phyloP scores from a whole-genome alignment of 2,888 invertebrate genomes.

The Phyllotreta cruciferae region DNA sequence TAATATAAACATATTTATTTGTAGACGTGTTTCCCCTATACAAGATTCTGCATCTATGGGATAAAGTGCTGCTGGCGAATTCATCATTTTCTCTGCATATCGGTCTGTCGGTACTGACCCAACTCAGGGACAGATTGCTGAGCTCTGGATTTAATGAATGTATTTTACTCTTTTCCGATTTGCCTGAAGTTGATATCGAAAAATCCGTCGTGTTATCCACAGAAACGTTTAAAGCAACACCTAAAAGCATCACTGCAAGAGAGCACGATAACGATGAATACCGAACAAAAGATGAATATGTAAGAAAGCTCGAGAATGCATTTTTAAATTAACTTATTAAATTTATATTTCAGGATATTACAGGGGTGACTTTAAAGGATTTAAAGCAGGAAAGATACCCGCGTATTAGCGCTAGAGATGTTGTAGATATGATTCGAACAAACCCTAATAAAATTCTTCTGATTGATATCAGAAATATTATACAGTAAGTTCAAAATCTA shows the following conservation, averaged over 20 bases:
- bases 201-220: conserved; percentile 89
- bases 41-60: conserved; percentile 98
- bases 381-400: conserved; percentile 80
- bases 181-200: conserved; percentile 97
- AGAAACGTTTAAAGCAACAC: conserved; percentile 83
- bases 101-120: conserved; percentile 90
- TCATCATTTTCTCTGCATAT: conserved; percentile 93
- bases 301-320: conserved; percentile 32
- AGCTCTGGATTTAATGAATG: conserved; percentile 97
- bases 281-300: conserved; percentile 45
- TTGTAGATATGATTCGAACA: conserved; percentile 75
- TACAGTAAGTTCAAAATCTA: conserved; percentile 62
- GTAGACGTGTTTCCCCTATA: conserved; percentile 97
- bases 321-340: neutral
- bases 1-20: conserved; percentile 50
- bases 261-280: conserved; percentile 69
- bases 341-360: conserved; percentile 67
- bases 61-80: conserved; percentile 91
- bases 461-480: conserved; percentile 73
- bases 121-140: conserved; percentile 83
- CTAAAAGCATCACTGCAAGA: conserved; percentile 86
- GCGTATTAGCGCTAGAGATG: conserved; percentile 85
- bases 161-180: conserved; percentile 96
- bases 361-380: conserved; percentile 71
- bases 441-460: conserved; percentile 65